Evolutionary conservation across 92 coral and sea anemone species (phyloP).

Genomic region (Umimayanthus kanabou): DNA sequence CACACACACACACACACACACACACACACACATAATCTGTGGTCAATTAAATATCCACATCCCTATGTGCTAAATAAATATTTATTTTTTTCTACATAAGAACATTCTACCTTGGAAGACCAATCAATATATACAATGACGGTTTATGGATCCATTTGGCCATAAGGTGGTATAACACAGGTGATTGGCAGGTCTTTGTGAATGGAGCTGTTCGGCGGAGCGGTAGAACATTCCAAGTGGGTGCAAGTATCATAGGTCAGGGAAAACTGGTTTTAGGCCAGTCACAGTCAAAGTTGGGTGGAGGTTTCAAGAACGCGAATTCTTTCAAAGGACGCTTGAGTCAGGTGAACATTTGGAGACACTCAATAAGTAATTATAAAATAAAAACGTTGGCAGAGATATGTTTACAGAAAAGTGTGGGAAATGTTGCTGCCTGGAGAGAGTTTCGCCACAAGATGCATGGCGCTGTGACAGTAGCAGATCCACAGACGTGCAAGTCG

Average conservation of each 20-base stretch:
- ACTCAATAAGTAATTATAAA: not conserved
- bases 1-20: too few species aligned
- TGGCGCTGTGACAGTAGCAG: not conserved
- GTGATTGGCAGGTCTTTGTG: slow-evolving; percentile 11
- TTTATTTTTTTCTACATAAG: not conserved
- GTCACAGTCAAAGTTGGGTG: slow-evolving; percentile 8
- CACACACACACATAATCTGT: too few species aligned
- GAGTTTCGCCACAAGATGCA: slow-evolving; percentile 21
- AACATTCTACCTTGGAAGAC: not conserved
- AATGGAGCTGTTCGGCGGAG: slow-evolving; percentile 21
- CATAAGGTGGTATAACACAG: slow-evolving; percentile 8
- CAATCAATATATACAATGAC: too few species aligned
- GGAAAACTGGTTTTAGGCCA: slow-evolving; percentile 25
- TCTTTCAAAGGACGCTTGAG: slow-evolving; percentile 17
- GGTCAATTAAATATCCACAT: too few species aligned
- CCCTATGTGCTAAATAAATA: too few species aligned
- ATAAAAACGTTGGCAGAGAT: not conserved
- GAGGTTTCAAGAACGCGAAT: not conserved
- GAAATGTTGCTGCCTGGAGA: slow-evolving; percentile 19
- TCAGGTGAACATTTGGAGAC: slow-evolving; percentile 16
- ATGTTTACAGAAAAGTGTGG: slow-evolving; percentile 13
- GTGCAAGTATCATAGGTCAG: not conserved
- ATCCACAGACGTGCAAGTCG: not conserved
- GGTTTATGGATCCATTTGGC: slow-evolving; percentile 10
- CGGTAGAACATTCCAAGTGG: not conserved